Conservation (phyloP, 2,888 invertebrate species). For the Drosophila eohydei region DNA sequence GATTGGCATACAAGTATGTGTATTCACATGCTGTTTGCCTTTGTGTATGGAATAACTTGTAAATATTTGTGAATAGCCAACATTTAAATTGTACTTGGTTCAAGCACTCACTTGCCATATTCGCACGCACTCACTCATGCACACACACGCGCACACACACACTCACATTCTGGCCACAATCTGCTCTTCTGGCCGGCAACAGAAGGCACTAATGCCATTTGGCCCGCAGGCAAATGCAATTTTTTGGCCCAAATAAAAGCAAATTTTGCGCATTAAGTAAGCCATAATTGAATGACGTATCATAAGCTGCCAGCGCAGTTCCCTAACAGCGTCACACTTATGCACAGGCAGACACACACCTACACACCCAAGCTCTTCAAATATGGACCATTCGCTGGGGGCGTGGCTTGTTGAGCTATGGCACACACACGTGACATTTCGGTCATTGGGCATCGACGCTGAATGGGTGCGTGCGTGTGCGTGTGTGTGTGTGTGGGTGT, state of each 20-base stretch:
- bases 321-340: neutral
- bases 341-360: neutral
- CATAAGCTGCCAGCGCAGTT: constrained; percentile 51
- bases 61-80: constrained; percentile 4
- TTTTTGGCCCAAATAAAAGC: constrained; percentile 50
- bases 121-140: neutral
- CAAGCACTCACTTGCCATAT: constrained; percentile 15
- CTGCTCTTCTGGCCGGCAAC: constrained; percentile 14
- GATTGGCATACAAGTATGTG: neutral
- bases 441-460: neutral
- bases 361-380: neutral
- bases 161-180: constrained; percentile 13
- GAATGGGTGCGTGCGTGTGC: neutral
- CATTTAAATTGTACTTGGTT: constrained; percentile 6
- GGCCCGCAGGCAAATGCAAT: constrained; percentile 56
- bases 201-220: constrained; percentile 46
- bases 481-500: constrained; percentile 11
- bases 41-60: constrained; percentile 3
- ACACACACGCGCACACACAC: constrained; percentile 1
- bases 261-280: constrained; percentile 68
- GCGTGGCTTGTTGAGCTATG: constrained; percentile 17
- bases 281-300: constrained; percentile 73
- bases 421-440: constrained; percentile 4
- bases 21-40: neutral
- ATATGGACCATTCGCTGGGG: constrained; percentile 1